These are phyloP conservation scores for Perizoma affinitatum DNA, from an alignment of 2,888 invertebrate genomes.

Conservation along the genomic window DNA sequence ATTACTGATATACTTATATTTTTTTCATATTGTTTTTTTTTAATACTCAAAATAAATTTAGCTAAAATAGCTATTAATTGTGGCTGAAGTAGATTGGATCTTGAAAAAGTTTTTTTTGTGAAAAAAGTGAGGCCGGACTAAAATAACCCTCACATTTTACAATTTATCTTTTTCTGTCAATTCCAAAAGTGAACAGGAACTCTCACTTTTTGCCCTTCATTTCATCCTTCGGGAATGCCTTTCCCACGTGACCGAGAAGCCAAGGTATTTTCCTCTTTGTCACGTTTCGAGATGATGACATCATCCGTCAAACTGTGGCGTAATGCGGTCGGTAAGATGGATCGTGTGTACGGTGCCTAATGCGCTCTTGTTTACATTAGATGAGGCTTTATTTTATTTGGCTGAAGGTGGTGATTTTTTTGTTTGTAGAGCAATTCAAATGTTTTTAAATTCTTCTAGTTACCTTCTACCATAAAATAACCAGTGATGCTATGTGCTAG, in stretches of 20 bases:
- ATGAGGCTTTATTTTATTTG: conserved; percentile 19
- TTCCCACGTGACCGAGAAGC: conserved; percentile 14
- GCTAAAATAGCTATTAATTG: no score
- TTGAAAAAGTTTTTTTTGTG: no score
- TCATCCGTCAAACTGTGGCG: conserved; percentile 43
- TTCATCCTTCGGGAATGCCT: not conserved
- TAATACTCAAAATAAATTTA: no score
- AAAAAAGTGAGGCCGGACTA: no score
- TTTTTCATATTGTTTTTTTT: no score
- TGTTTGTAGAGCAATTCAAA: no score
- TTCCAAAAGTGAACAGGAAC: conserved; percentile 9
- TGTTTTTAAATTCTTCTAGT: no score
- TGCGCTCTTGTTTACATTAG: conserved; percentile 21
- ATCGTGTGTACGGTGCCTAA: conserved; percentile 33
- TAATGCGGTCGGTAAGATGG: conserved; percentile 42
- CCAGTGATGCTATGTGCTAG: no score
- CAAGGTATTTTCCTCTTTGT: conserved; percentile 20
- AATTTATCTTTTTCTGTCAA: conserved; percentile 1
- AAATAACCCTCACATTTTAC: no score
- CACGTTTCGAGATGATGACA: conserved; percentile 29
- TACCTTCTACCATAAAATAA: no score
- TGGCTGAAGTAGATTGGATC: no score
- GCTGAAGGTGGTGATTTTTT: conserved; percentile 3
- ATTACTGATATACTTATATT: no score
- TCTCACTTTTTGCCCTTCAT: conserved; percentile 1